These are phyloP conservation scores for Dioctria linearis DNA, from an alignment of 2,888 invertebrate species.

Conservation along the genomic window DNA sequence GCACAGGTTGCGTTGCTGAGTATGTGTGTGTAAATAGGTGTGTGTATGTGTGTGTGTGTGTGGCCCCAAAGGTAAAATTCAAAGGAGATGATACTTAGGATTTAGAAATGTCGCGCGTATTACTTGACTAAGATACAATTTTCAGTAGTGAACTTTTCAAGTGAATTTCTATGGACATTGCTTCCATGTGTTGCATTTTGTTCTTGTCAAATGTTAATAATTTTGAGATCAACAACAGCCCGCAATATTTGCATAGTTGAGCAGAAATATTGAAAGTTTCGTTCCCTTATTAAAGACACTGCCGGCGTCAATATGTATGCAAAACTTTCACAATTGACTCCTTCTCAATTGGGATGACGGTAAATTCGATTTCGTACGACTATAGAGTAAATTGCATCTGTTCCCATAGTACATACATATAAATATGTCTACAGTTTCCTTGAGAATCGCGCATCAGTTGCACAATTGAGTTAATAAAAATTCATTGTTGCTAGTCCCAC, in stretches of 20 bases:
- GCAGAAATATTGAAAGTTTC: constrained; percentile 51
- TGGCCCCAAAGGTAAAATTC: constrained; percentile 33
- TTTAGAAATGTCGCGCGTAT: constrained; percentile 43
- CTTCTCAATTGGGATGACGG: neutral
- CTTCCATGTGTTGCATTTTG: constrained; percentile 47
- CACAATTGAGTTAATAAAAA: constrained; percentile 5
- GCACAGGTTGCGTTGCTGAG: neutral
- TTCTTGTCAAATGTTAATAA: constrained; percentile 47
- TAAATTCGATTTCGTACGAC: neutral
- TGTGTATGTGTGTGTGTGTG: too few species aligned
- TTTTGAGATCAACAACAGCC: constrained; percentile 44
- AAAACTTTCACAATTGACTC: constrained; percentile 51
- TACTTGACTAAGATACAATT: neutral
- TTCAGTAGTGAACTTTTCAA: constrained; percentile 33
- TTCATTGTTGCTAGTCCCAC: neutral
- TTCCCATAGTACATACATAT: neutral
- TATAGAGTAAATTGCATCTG: neutral
- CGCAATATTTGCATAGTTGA: constrained; percentile 2
- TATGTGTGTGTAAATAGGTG: too few species aligned
- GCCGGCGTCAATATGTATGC: constrained; percentile 49
- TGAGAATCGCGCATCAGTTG: neutral
- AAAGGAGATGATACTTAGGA: constrained; percentile 12
- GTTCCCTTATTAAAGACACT: constrained; percentile 48
- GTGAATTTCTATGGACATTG: constrained; percentile 51
- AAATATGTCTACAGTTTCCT: neutral